Percentiles rank a stretch among this genome's conserved stretches.
phyloP scores from a whole-genome alignment of 2,113 vertebrate genomes.

The Aegithalos caudatus region DNA sequence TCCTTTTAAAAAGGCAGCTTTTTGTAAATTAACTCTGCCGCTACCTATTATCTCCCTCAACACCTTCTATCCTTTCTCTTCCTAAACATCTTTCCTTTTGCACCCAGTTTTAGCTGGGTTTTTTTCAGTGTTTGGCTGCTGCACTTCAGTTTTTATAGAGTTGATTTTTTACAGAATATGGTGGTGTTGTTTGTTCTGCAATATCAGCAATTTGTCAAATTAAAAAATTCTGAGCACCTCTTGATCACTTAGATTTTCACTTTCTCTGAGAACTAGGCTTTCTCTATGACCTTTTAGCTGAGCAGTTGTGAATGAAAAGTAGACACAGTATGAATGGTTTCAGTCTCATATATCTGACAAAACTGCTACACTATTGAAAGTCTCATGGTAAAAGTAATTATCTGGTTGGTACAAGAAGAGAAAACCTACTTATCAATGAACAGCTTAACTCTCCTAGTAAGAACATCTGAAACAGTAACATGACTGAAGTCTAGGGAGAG shows the following conservation, averaged over 20 bases:
- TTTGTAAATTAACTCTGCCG: neutral
- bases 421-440: neutral
- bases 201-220: neutral
- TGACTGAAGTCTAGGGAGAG: neutral
- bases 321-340: neutral
- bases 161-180: neutral
- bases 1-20: neutral
- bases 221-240: neutral
- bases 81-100: neutral
- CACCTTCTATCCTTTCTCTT: neutral
- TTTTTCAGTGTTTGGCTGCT: neutral
- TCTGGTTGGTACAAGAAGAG: neutral
- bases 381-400: neutral
- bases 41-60: neutral
- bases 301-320: neutral
- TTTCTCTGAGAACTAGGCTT: neutral
- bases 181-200: neutral
- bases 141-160: neutral
- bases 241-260: neutral
- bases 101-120: neutral
- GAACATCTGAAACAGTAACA: neutral
- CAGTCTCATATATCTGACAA: neutral
- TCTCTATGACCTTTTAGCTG: neutral
- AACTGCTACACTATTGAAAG: neutral
- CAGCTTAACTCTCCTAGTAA: neutral